phyloP scores from a whole-genome alignment of 1,140 invertebrate species.

The Penaeus chinensis region DNA sequence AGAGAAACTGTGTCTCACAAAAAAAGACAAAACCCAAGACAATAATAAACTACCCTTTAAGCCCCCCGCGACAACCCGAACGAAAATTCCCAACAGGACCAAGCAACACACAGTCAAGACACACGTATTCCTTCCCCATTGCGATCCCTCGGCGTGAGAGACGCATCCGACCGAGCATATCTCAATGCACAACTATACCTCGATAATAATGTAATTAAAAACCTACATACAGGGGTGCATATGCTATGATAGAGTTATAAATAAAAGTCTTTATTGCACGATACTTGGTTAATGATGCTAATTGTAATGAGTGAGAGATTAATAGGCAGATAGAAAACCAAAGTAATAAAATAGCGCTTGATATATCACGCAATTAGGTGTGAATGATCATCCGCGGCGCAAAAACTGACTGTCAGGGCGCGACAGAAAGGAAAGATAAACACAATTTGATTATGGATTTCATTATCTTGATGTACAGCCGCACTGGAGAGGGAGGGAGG shows the following conservation, averaged over 20 bases:
- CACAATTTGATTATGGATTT: conserved; percentile 15
- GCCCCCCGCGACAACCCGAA: too few relatives aligned
- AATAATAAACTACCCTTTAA: too few relatives aligned
- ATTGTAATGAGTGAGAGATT: background rate
- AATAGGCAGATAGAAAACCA: too few relatives aligned
- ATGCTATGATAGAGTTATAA: background rate
- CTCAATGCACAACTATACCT: background rate
- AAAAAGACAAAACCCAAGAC: too few relatives aligned
- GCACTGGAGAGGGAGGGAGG: background rate
- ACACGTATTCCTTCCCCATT: too few relatives aligned
- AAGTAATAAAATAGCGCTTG: background rate
- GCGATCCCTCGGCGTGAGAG: too few relatives aligned
- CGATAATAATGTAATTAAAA: background rate
- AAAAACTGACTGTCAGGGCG: background rate
- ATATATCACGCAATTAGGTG: conserved; percentile 2
- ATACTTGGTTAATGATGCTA: conserved; percentile 2
- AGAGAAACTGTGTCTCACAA: too few relatives aligned
- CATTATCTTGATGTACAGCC: conserved; percentile 18
- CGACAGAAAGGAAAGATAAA: conserved; percentile 6
- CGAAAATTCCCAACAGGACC: too few relatives aligned
- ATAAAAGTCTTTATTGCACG: background rate
- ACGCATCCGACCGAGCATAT: too few relatives aligned
- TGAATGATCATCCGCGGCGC: background rate
- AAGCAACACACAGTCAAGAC: too few relatives aligned
- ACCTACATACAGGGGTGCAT: background rate